Percentiles rank a stretch among this genome's conserved stretches.
phyloP scores from a whole-genome alignment of 2,888 invertebrate genomes.

The Blastobasis adustella region DNA sequence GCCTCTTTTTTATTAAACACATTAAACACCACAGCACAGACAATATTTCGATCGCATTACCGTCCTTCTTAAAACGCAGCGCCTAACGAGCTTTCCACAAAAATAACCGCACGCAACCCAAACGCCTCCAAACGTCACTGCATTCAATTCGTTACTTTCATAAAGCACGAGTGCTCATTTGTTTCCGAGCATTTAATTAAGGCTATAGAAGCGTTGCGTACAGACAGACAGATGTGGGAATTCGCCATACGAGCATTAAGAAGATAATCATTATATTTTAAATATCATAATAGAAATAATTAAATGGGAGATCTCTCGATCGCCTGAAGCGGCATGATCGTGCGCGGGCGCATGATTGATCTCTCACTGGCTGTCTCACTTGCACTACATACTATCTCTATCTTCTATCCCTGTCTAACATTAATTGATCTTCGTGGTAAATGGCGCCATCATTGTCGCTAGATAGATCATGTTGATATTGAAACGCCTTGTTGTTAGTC shows the following conservation, averaged over 20 bases:
- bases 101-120: slow-evolving; percentile 9
- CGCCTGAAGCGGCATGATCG: slow-evolving; percentile 59
- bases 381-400: slow-evolving; percentile 10
- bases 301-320: slow-evolving; percentile 61
- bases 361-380: slow-evolving; percentile 36
- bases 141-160: slow-evolving; percentile 18
- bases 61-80: no score
- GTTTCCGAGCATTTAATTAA: slow-evolving; percentile 30
- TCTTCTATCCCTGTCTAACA: slow-evolving; percentile 39
- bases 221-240: slow-evolving; percentile 52
- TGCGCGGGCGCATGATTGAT: slow-evolving; percentile 70
- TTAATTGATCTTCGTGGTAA: slow-evolving; percentile 66
- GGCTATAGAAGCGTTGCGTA: slow-evolving; percentile 31
- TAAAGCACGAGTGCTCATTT: slow-evolving; percentile 23
- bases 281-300: slow-evolving; percentile 75
- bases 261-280: slow-evolving; percentile 62
- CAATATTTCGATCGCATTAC: no score
- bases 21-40: no score
- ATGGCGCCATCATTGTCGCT: slow-evolving; percentile 64
- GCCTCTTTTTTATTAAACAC: no score
- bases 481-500: slow-evolving; percentile 43
- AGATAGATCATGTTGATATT: slow-evolving; percentile 59
- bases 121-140: slow-evolving; percentile 15
- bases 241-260: slow-evolving; percentile 47
- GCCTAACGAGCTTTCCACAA: slow-evolving; percentile 10